Base-by-base conservation (phyloP, 2,888 invertebrate species). In the Campoletis raptor region DNA sequence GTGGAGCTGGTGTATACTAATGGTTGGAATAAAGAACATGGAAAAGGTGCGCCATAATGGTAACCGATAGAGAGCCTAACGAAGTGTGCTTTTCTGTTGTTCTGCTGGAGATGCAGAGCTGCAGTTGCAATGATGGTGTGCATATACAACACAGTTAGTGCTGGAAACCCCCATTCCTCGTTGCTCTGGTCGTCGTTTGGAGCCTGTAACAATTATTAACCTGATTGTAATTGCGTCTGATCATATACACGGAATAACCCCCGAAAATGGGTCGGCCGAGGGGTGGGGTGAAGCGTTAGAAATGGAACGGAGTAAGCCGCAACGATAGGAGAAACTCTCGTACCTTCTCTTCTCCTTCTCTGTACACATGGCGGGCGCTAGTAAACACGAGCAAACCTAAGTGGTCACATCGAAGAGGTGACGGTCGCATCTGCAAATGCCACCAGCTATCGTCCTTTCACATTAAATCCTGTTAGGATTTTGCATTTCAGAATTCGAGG, bases 191-290 rank as follows among this genome's bases (percentile, higher is more conserved):
- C 87, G 81, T 88, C 87, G 84, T 88, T 69, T 61, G 72, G 52
- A 64, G 81, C 76, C 83, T 86, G 90, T 91, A 91, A 92, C 92
- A 92, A 93, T 93, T 93, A 93, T 93, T 93, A 93, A 94, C 92
- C 92, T 91, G 92, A 92, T 92, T 91, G 92, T 92, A 93, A 93
- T 93, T 93, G 92, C 94, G 92, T 92, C 93, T 93, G 93, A 93
- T 93, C 92, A 91, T 91, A 91, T 90, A 90, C 91, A 87, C 85
- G 90, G 88, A 90, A 91, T 90, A 91, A 91, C 90, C 88, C 85
- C 85, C 79, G 88, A 83, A 82, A 86, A 87, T 82, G 85, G 89
- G 76, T 83, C 83, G 45, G 61, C 73, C 30, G 73, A 79, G 37
- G 73, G 70, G 72, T 57, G 77, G 70, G 73, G 69, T 42, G 77